These are phyloP conservation scores for Drosophila mimetica DNA, from an alignment of 2,888 invertebrate genomes.

Conservation along the genomic window DNA sequence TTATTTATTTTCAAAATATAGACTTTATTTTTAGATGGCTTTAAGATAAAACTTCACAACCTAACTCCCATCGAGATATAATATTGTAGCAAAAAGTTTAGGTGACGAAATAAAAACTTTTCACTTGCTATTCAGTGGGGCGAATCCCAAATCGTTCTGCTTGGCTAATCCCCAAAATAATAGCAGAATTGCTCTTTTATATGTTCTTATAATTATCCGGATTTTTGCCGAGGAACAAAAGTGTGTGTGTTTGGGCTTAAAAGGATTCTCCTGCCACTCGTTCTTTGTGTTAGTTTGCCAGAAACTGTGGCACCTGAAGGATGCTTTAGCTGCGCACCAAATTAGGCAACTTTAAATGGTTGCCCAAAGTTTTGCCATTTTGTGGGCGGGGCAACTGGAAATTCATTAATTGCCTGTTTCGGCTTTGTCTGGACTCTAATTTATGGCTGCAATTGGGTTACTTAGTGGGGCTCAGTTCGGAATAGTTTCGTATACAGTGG, in stretches of 20 bases:
- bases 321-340: constrained; percentile 16
- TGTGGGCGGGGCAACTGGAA: constrained; percentile 37
- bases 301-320: constrained; percentile 22
- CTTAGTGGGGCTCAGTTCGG: constrained; percentile 23
- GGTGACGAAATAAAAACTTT: constrained; percentile 29
- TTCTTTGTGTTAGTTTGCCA: constrained; percentile 9
- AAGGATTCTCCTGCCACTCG: constrained; percentile 31
- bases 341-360: constrained; percentile 45
- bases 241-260: constrained; percentile 31
- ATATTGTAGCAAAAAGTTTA: constrained; percentile 9
- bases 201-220: constrained; percentile 35
- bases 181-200: constrained; percentile 30
- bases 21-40: too few relatives aligned
- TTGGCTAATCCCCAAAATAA: constrained; percentile 33
- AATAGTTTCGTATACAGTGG: constrained; percentile 23
- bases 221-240: constrained; percentile 26
- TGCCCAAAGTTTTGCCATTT: constrained; percentile 42
- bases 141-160: constrained; percentile 8
- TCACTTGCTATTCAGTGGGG: constrained; percentile 22
- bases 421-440: constrained; percentile 45
- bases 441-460: constrained; percentile 48
- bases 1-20: too few relatives aligned
- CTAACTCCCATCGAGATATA: not conserved
- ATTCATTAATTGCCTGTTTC: constrained; percentile 46
- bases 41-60: not conserved